A percentile compares a stretch with the other conserved stretches of the same genome.
Evolutionary conservation across 2,797 vertebrate species (phyloP).

Genomic region (Nyctibius grandis): DNA sequence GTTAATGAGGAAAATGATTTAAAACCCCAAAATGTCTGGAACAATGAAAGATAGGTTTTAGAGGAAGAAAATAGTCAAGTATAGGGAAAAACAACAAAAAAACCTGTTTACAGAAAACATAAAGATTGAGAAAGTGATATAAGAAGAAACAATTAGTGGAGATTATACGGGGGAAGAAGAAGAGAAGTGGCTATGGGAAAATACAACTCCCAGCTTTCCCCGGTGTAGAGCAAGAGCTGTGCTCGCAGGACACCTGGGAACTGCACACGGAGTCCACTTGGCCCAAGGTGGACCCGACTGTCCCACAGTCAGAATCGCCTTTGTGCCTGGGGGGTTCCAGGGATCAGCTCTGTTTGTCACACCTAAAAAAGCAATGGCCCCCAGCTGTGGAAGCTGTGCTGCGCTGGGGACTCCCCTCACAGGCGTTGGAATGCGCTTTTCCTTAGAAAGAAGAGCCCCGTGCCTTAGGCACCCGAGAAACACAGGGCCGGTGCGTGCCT

Average conservation of each 20-base stretch:
- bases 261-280: accelerated
- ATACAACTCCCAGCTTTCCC: not conserved
- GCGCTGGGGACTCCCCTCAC: not conserved
- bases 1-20: not conserved
- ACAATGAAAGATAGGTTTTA: not conserved
- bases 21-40: not conserved
- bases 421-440: not conserved
- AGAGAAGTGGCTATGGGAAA: not conserved
- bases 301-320: not conserved
- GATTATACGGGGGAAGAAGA: not conserved
- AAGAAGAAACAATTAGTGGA: not conserved
- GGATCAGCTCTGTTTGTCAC: not conserved
- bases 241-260: not conserved
- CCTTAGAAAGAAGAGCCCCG: not conserved
- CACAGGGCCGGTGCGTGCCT: not conserved
- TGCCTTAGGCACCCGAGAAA: not conserved
- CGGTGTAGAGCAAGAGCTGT: not conserved
- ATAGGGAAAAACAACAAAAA: not conserved
- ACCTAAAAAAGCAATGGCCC: not conserved
- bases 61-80: not conserved
- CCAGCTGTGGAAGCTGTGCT: not conserved
- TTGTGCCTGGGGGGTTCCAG: not conserved
- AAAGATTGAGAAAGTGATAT: not conserved
- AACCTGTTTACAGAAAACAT: not conserved
- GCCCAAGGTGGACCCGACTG: not conserved